Evolutionary conservation across 2,113 vertebrate genomes (phyloP), one percentile per base, ranked within the genome.

Genomic region (Nematolebias whitei): DNA sequence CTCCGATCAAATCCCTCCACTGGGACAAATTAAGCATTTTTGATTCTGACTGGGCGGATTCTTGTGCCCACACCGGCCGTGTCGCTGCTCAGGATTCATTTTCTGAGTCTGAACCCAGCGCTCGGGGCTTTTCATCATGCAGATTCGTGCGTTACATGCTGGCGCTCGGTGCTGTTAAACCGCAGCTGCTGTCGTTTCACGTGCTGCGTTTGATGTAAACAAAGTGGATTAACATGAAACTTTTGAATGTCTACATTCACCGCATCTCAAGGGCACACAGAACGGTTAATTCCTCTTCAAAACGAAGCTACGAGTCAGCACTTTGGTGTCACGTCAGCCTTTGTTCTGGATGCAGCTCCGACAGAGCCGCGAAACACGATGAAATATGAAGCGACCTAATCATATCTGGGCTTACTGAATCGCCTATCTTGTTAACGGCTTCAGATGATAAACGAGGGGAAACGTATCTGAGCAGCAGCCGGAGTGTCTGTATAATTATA

Each of bases 371-470:
- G 65, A 76, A 66, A 74, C 47, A 44, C 49, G 39, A 61, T 80
- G 81, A 82, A 82, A 82, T 82, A 84, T 67, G 57, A 82, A 62
- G 65, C 55, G 2, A 50, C 48, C 47, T 68, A 64, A 79, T 79
- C 66, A 1, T 41, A 66, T 65, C 65, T 70, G 60, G 63, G 77
- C 77, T 71, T 53, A 22, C 69, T 53, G 59, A 59, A 77, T 57
- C 48, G 56, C 74, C 63, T 56, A 68, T 83, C 76, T 71, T 76
- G 71, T 79, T 77, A 75, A 64, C 75, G 68, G 58, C 29, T 32
- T 24, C 20, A 2, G 57, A 68, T 80, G 82, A 88, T 79, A 12
- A 39, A 86, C 54, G 73, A 82, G 75, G 69, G 66, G 12, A 77
- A 79, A 32, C 14, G 40, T 51, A 54, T 71, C 72, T 67, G 40